Conservation (phyloP, 2,797 vertebrate genomes). For the Ptychobarbus kaznakovi region DNA sequence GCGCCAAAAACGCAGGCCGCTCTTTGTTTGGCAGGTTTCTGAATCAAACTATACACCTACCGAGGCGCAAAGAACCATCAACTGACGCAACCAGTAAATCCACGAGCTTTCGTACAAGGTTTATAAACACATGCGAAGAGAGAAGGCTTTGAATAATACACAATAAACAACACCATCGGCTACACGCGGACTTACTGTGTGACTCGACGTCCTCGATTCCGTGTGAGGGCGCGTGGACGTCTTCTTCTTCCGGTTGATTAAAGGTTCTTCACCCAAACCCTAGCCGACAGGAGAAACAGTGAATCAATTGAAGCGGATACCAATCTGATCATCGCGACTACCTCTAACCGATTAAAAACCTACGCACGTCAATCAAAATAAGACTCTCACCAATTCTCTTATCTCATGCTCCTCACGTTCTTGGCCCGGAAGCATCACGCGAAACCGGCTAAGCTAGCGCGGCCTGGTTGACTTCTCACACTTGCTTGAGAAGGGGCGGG, state of each 20-base stretch:
- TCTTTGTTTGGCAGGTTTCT: constrained; percentile 50
- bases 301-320: neutral
- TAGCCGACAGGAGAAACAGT: neutral
- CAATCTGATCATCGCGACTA: too few species aligned
- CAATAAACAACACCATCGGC: constrained; percentile 4
- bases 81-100: neutral
- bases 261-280: constrained; percentile 31
- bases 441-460: constrained; percentile 3
- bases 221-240: constrained; percentile 53
- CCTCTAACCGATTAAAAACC: neutral
- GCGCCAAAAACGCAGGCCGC: constrained; percentile 49
- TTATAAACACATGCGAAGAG: neutral
- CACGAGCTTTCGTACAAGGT: neutral
- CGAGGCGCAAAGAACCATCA: neutral
- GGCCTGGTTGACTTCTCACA: constrained; percentile 7
- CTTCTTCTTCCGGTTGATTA: constrained; percentile 56
- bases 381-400: constrained; percentile 18
- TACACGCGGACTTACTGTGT: constrained; percentile 46
- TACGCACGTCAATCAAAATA: neutral
- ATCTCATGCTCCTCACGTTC: constrained; percentile 4
- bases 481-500: constrained; percentile 39
- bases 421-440: constrained; percentile 55
- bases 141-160: neutral
- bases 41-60: neutral
- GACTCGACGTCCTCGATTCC: constrained; percentile 54